Evolutionary conservation across 2,797 vertebrate species (phyloP).

Genomic region (Nothura maculosa): DNA sequence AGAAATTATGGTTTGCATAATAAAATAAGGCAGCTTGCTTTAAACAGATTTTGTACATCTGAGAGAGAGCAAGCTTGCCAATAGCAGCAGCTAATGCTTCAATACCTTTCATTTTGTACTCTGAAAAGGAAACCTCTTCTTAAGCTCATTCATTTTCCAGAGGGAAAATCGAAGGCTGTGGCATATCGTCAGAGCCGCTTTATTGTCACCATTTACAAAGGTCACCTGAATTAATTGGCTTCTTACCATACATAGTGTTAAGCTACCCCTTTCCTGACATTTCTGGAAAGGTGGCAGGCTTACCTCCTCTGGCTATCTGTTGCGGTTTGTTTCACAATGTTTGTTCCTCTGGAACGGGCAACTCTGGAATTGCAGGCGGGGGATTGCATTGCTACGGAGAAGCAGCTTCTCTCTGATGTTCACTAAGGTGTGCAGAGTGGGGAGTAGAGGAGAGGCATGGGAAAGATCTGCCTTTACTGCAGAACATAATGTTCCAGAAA

Average conservation of each 20-base stretch:
- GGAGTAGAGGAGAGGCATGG: not conserved
- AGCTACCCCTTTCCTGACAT: slow-evolving; percentile 65
- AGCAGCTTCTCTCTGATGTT: slow-evolving; percentile 18
- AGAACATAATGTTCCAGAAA: not conserved
- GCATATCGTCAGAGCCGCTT: slow-evolving; percentile 74
- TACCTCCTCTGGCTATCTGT: slow-evolving; percentile 60
- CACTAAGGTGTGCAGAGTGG: not conserved
- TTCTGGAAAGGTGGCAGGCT: slow-evolving; percentile 67
- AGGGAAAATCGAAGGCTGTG: slow-evolving; percentile 70
- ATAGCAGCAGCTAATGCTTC: slow-evolving; percentile 75
- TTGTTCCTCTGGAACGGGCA: slow-evolving; percentile 45
- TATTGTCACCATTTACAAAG: slow-evolving; percentile 81
- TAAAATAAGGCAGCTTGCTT: slow-evolving; percentile 51
- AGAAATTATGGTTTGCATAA: not conserved
- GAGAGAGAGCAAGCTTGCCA: slow-evolving; percentile 68
- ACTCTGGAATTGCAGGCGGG: slow-evolving; percentile 63
- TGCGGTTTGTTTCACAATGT: slow-evolving; percentile 35
- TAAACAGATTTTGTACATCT: slow-evolving; percentile 28
- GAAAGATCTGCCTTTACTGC: slow-evolving; percentile 27
- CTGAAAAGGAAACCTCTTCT: slow-evolving; percentile 71
- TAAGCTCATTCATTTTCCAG: slow-evolving; percentile 78
- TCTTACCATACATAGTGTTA: slow-evolving; percentile 67
- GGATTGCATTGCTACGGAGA: slow-evolving; percentile 27
- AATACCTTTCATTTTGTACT: slow-evolving; percentile 75
- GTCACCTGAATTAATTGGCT: slow-evolving; percentile 82